Conservation (phyloP, 1,140 invertebrate species). For the Bicyclus anynana region DNA sequence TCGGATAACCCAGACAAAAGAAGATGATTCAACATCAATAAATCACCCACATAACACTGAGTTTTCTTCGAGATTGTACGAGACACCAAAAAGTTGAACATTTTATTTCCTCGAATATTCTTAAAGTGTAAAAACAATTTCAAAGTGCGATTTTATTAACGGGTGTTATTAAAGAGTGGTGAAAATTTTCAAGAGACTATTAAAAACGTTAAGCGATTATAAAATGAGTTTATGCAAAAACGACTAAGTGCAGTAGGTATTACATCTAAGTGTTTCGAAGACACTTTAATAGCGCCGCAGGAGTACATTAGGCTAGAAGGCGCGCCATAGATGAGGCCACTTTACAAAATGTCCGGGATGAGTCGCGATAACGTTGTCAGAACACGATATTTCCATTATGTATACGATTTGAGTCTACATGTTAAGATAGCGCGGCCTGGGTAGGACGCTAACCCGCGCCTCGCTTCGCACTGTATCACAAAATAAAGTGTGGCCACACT, state of each 20-base stretch:
- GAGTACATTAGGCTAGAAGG: conserved; percentile 56
- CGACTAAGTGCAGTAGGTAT: conserved; percentile 49
- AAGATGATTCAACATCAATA: background rate
- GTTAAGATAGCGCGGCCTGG: conserved; percentile 69
- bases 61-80: background rate
- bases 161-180: conserved; percentile 8
- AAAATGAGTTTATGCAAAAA: conserved; percentile 31
- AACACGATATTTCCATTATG: conserved; percentile 77
- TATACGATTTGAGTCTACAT: conserved; percentile 77
- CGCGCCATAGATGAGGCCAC: conserved; percentile 60
- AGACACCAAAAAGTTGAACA: background rate
- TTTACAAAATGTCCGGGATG: conserved; percentile 75
- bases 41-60: background rate
- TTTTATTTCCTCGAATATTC: background rate
- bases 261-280: conserved; percentile 44
- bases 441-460: conserved; percentile 48
- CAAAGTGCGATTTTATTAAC: conserved; percentile 7
- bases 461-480: conserved; percentile 4
- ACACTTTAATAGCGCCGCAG: conserved; percentile 50
- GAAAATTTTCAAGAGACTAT: conserved; percentile 26
- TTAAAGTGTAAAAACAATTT: conserved; percentile 5
- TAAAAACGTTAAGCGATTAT: conserved; percentile 19
- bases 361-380: conserved; percentile 73
- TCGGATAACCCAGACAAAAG: conserved; percentile 1
- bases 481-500: no score